These are phyloP conservation scores for Pseudomyrmex pallidus DNA, from an alignment of 1,140 invertebrate genomes.

Conservation along the genomic window DNA sequence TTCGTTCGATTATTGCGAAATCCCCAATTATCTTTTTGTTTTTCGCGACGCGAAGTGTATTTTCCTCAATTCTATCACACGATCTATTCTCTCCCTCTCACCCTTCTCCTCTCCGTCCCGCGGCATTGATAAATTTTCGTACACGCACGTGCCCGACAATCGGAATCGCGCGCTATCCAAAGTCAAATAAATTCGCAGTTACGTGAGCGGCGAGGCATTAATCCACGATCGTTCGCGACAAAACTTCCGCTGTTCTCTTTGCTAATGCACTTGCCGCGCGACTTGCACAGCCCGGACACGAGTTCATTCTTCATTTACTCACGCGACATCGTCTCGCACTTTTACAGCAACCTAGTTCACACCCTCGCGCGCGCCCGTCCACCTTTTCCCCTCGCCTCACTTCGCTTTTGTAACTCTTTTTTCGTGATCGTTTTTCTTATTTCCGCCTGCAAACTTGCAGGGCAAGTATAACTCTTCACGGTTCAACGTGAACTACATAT, in stretches of 20 bases:
- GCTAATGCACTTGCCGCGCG: conserved; percentile 34
- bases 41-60: background rate
- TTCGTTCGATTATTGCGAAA: conserved; percentile 5
- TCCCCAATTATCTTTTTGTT: conserved; percentile 30
- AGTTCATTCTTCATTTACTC: conserved; percentile 59
- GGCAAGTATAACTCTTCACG: conserved; percentile 34
- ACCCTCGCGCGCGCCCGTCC: background rate
- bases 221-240: conserved; percentile 31
- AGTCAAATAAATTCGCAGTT: conserved; percentile 49
- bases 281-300: conserved; percentile 21
- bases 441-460: conserved; percentile 7
- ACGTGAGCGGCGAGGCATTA: conserved; percentile 28
- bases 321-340: conserved; percentile 41
- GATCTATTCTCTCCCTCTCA: too few species aligned
- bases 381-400: too few species aligned
- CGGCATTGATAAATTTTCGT: conserved; percentile 40
- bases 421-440: background rate
- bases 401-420: conserved; percentile 27
- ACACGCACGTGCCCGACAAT: conserved; percentile 3
- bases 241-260: conserved; percentile 34
- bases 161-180: conserved; percentile 22
- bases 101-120: too few species aligned
- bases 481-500: conserved; percentile 3
- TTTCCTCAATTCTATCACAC: conserved; percentile 17
- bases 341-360: conserved; percentile 46